A percentile compares a stretch with the other conserved stretches of the same genome.
Evolutionary conservation across 2,888 invertebrate species (phyloP).

Genomic region (Drosophila emarginata): DNA sequence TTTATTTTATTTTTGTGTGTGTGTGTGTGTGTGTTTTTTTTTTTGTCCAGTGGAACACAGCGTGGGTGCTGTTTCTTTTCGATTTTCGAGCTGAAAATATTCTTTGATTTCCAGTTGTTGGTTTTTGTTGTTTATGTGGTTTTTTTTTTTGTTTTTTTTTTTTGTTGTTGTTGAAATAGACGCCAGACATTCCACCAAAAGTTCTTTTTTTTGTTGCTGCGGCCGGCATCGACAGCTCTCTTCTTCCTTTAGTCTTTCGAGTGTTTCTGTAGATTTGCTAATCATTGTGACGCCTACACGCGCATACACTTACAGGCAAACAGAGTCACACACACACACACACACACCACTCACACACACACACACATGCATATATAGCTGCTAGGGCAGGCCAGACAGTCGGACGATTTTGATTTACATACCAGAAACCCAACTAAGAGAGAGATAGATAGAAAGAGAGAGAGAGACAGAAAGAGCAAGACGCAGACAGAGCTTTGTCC

Average conservation of each 20-base stretch:
- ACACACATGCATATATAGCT: not conserved
- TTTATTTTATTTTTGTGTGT: no score
- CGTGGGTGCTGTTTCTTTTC: no score
- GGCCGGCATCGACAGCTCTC: not conserved
- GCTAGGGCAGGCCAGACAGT: conserved; percentile 2
- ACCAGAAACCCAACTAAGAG: conserved; percentile 3
- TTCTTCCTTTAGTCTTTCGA: conserved; percentile 4
- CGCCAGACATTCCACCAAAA: not conserved
- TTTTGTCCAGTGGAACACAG: no score
- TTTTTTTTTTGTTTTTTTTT: no score
- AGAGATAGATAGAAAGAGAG: not conserved
- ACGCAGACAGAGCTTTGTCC: not conserved
- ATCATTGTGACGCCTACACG: conserved; percentile 58
- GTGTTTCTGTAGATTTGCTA: conserved; percentile 44
- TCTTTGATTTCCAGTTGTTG: not conserved
- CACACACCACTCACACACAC: conserved; percentile 3
- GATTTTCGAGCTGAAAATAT: not conserved
- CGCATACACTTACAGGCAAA: conserved; percentile 4
- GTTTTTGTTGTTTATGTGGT: not conserved
- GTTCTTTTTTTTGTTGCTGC: not conserved
- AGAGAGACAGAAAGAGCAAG: not conserved
- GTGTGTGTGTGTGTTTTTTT: no score
- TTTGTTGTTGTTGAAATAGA: not conserved
- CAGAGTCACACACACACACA: not conserved
- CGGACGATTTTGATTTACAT: conserved; percentile 54